phyloP scores from a whole-genome alignment of 2,888 invertebrate genomes.

The Sisyra terminalis region DNA sequence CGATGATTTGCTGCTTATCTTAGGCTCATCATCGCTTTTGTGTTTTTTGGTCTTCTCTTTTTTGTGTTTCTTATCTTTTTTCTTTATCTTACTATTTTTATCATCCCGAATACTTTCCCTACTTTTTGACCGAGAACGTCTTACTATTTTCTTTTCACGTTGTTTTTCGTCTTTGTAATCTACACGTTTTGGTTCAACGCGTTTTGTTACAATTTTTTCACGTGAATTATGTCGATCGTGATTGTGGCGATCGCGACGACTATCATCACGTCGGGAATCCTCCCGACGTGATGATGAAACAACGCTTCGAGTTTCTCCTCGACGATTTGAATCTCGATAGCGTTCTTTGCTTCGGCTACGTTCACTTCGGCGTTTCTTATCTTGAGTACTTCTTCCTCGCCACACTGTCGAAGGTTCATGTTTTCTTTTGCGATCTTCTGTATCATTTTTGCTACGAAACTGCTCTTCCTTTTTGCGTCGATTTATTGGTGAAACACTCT shows the following conservation, averaged over 20 bases:
- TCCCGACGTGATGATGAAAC: slow-evolving; percentile 9
- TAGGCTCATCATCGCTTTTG: slow-evolving; percentile 19
- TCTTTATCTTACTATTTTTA: slow-evolving; percentile 16
- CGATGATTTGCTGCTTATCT: slow-evolving; percentile 16
- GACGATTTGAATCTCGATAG: slow-evolving; percentile 8
- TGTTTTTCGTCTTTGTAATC: slow-evolving; percentile 12
- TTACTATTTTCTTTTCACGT: slow-evolving; percentile 15
- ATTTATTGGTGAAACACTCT: slow-evolving; percentile 34
- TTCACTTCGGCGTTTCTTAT: slow-evolving; percentile 12
- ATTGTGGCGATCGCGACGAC: slow-evolving; percentile 12
- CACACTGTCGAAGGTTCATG: slow-evolving; percentile 16
- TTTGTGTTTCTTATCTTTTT: slow-evolving; percentile 30
- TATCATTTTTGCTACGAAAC: slow-evolving; percentile 25
- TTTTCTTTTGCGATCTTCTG: slow-evolving; percentile 17
- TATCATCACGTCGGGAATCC: slow-evolving; percentile 10
- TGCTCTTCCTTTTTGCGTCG: slow-evolving; percentile 22
- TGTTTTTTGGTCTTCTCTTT: slow-evolving; percentile 23
- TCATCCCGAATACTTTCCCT: slow-evolving; percentile 15
- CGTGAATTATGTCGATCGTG: slow-evolving; percentile 9
- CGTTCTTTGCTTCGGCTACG: slow-evolving; percentile 12
- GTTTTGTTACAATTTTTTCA: slow-evolving; percentile 9
- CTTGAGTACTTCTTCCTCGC: slow-evolving; percentile 12
- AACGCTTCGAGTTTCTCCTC: slow-evolving; percentile 7
- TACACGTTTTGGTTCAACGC: slow-evolving; percentile 12
- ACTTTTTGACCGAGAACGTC: slow-evolving; percentile 18